Base-by-base conservation (phyloP, 2,888 invertebrate genomes). In the Brachypalpus laphriformis region DNA sequence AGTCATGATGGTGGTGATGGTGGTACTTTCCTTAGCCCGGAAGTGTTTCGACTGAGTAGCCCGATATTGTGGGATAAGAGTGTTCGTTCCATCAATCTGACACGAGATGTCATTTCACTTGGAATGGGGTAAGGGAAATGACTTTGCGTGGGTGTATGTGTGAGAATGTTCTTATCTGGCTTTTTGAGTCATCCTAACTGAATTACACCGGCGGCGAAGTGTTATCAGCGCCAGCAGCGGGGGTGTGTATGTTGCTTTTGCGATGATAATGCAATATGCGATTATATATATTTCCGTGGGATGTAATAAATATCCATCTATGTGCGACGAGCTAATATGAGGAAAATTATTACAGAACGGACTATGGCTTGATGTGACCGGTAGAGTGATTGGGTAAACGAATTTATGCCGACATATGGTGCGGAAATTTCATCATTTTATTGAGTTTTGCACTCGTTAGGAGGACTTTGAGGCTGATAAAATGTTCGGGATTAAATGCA, bases 191-290 rank as follows among this genome's bases (percentile, higher is more conserved):
- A 72, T 66, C 51, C 45, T 77, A 82, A 82, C 65, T 71, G 65
- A 51, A 77, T 82, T 77, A 82, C 59, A 61, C 28, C 28, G 25
- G 37, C 2, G 25, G 5, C n/a, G n/a, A 5, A 63, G 75, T 14
- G 40, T 66, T 75, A 75, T 66, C 56, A 37, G 42, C 63, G 47
- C 42, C 42, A 45, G 40, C 34, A 51, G 47, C 56, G 40, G 34
- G 65, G 59, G 57, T 57, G 65, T 74, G 16, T 47, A 25, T 40
- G 20, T 71, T 47, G 51, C 63, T 77, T 82, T 82, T 59, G 57
- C 63, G 34, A 72, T 59, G 49, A 72, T 80, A 80, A 72, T 80
- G 78, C 72, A 77, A 82, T 82, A 70, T 76, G 65, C 61, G 77
- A 82, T 82, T 65, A 82, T 77, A 65, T 65, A 82, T 77, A 65